Evolutionary conservation across 2,113 vertebrate species (phyloP).

Genomic region (Redunca redunca): DNA sequence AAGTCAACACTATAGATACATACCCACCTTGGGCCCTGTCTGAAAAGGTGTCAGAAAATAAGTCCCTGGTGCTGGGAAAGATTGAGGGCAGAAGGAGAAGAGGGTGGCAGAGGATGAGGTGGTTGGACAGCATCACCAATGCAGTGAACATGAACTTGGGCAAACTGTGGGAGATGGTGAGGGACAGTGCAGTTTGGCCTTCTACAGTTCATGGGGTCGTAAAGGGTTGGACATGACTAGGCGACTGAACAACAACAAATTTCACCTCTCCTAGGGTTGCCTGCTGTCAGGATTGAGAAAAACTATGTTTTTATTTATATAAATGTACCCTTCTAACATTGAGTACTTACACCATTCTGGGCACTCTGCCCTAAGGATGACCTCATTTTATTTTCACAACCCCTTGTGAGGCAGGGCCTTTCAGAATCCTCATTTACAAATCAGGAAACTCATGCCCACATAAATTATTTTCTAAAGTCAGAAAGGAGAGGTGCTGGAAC

Average conservation of each 20-base stretch:
- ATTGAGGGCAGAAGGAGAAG: not conserved
- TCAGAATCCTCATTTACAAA: not conserved
- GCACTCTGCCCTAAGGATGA: not conserved
- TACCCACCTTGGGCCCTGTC: not conserved
- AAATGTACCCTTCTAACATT: not conserved
- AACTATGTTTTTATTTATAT: not conserved
- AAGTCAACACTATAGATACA: not conserved
- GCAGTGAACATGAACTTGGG: not conserved
- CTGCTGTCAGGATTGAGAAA: not conserved
- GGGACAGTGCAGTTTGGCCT: not conserved
- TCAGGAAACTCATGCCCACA: not conserved
- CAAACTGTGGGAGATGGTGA: not conserved
- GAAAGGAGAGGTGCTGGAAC: not conserved
- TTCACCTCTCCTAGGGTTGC: not conserved
- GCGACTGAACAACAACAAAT: not conserved
- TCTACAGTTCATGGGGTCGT: not conserved
- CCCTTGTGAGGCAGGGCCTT: not conserved
- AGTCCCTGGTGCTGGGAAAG: not conserved
- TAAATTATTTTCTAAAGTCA: not conserved
- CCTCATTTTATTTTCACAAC: not conserved
- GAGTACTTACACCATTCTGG: not conserved
- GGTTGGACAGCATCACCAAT: not conserved
- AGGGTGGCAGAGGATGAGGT: not conserved
- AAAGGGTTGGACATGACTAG: not conserved
- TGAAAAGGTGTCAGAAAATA: not conserved